Evolutionary conservation across 2,888 invertebrate genomes (phyloP).

Genomic region (Cotesia congregata): DNA sequence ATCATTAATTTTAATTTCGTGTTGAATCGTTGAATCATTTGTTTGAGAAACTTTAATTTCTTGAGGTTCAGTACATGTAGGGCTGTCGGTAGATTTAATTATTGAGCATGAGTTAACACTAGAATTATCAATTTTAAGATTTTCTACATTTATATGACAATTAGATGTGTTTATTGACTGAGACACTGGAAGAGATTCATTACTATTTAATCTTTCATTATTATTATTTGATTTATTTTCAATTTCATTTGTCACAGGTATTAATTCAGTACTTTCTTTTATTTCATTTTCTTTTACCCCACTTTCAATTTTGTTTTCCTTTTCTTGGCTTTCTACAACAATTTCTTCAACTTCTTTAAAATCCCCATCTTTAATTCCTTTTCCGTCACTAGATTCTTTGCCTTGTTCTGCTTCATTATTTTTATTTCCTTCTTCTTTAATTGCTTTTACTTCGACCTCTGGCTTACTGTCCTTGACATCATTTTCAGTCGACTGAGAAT

Average conservation of each 20-base stretch:
- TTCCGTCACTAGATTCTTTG: neutral
- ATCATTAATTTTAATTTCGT: conserved; percentile 1
- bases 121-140: neutral
- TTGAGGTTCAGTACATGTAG: neutral
- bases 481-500: neutral
- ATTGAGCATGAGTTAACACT: neutral
- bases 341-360: neutral
- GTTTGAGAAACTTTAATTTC: neutral
- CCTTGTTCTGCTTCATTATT: neutral
- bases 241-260: neutral
- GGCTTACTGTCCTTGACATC: no score
- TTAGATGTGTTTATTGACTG: neutral
- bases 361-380: neutral
- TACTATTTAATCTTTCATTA: neutral
- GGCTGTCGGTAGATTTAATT: neutral
- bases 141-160: neutral
- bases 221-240: conserved; percentile 7
- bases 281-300: neutral
- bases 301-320: neutral
- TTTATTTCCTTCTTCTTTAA: neutral
- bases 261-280: neutral
- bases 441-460: neutral
- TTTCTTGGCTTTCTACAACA: neutral
- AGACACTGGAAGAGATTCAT: neutral
- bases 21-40: neutral